Evolutionary conservation across 2,888 invertebrate species (phyloP), one percentile per base, ranked within the genome.

Genomic region (Ceriagrion tenellum): DNA sequence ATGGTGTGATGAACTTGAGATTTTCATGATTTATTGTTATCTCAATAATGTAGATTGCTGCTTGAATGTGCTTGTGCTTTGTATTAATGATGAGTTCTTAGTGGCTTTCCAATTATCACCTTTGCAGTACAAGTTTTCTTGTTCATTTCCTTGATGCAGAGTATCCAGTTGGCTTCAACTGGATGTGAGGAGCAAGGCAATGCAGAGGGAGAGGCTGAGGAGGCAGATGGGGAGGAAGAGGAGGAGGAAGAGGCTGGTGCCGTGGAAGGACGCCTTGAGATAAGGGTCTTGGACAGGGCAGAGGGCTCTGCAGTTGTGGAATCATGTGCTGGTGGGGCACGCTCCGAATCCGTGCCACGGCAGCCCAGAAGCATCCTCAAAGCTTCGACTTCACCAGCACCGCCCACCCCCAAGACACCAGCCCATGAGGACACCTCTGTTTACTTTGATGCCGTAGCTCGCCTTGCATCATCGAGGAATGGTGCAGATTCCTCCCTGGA

Each of bases 221-320:
- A 69, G 0, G 81, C 16, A 4, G 81, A 81, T 4, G 81, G 88
- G 59, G 95, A 35, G 95, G 95, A 81, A 69, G 69, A 93, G 69
- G 97, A 96, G 12, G 97, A 97, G 95, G 97, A 97, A 95, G 88
- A 59, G 1, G 97, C 97, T 95, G 97, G 97, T 96, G 97, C 98
- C 0, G 98, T 98, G 40, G 98, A 98, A 95, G 98, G 98, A 90
- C 98, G 98, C 91, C 97, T 99, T 95, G 99, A 99, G 97, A 99
- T 99, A 95, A 97, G 99, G 95, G 98, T 99, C 95, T 89, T 96
- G 55, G 96, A 96, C 88, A 95, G 96, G 88, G 96, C 96, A 35
- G 96, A 96, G 89, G 95, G 96, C 18, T 96, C 96, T 47, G 96
- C 96, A 59, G 96, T 96, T 26, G 95, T 96, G 8, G 95, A 96